A percentile compares a stretch with the other conserved stretches of the same genome.
Conservation (phyloP, 2,888 invertebrate species). For the Nasonovia ribisnigri region DNA sequence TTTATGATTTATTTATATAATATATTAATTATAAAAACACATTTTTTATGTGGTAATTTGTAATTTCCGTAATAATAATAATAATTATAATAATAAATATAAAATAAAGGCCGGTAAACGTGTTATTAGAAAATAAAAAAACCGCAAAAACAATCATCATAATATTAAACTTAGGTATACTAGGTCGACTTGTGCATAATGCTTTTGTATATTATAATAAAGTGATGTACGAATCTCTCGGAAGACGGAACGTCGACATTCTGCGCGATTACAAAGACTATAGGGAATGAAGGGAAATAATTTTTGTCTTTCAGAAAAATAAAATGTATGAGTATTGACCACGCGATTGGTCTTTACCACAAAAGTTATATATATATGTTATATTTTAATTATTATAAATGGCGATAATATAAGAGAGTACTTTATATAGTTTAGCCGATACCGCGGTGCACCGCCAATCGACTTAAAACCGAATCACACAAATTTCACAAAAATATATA, state of each 20-base stretch:
- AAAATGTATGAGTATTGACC: neutral
- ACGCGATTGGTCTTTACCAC: neutral
- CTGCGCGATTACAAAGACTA: neutral
- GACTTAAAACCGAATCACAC: slow-evolving; percentile 42
- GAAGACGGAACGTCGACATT: neutral
- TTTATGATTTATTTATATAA: neutral
- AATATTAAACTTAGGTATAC: neutral
- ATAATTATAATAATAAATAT: neutral
- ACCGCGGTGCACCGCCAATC: neutral
- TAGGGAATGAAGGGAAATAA: neutral
- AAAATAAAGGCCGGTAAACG: neutral
- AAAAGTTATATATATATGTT: neutral
- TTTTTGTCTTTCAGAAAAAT: neutral
- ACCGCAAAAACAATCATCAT: neutral
- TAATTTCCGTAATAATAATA: neutral
- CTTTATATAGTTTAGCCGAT: neutral
- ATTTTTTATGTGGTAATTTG: neutral
- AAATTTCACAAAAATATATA: slow-evolving; percentile 11
- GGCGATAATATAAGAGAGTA: neutral
- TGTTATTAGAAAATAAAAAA: neutral
- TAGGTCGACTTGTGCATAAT: neutral
- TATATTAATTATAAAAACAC: neutral
- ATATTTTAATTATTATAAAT: neutral
- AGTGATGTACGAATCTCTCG: neutral
- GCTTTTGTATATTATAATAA: neutral